Evolutionary conservation across 92 coral and sea anemone genomes (phyloP).

Genomic region (Meandrina meandrites): DNA sequence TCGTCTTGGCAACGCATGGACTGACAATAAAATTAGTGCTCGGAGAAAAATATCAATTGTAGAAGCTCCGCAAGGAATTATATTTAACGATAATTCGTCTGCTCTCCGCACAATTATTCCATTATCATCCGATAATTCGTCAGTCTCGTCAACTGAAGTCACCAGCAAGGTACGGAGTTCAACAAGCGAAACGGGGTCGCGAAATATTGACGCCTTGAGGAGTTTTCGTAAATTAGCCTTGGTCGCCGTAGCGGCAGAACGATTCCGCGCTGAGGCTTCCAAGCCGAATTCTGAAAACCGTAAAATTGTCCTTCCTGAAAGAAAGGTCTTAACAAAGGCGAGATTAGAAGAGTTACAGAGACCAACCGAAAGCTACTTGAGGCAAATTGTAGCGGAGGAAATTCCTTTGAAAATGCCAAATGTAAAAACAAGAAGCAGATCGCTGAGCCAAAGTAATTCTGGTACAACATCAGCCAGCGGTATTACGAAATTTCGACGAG

Average conservation of each 20-base stretch:
- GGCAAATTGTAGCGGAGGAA: slow-evolving; percentile 28
- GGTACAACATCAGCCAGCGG: slow-evolving; percentile 15
- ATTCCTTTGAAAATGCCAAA: background rate
- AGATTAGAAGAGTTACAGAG: slow-evolving; percentile 45
- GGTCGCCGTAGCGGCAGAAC: slow-evolving; percentile 9
- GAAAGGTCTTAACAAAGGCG: slow-evolving; percentile 25
- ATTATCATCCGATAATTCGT: background rate
- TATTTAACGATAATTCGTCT: background rate
- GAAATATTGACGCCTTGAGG: background rate
- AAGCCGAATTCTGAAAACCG: background rate
- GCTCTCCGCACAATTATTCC: too few relatives aligned
- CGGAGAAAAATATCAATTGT: slow-evolving; percentile 21
- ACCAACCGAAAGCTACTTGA: slow-evolving; percentile 50
- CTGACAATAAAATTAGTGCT: background rate
- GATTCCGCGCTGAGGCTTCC: background rate
- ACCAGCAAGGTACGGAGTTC: background rate
- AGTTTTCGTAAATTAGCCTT: slow-evolving; percentile 18
- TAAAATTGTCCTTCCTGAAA: background rate
- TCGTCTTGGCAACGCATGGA: slow-evolving; percentile 30
- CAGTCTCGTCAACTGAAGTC: background rate
- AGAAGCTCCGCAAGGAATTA: background rate
- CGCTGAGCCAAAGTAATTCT: background rate
- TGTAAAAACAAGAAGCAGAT: slow-evolving; percentile 9
- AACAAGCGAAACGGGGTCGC: background rate
- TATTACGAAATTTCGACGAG: slow-evolving; percentile 16